Percentiles rank a stretch among this genome's conserved stretches.
phyloP scores from a whole-genome alignment of 2,797 vertebrate genomes.

The Pipistrellus pygmaeus region DNA sequence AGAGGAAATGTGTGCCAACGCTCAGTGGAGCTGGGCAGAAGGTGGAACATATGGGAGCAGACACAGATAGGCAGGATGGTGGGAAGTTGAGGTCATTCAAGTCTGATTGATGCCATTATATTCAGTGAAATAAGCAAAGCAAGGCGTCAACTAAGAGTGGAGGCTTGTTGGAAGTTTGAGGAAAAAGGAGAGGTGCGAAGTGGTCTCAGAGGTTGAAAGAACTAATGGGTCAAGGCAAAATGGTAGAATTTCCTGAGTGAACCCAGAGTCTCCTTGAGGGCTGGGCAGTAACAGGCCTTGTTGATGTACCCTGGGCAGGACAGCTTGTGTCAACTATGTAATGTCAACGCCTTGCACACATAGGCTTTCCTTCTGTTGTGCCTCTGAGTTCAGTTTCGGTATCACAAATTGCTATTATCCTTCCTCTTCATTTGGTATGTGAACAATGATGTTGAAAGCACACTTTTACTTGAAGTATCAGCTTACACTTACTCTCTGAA shows the following conservation, averaged over 20 bases:
- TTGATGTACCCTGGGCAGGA: not conserved
- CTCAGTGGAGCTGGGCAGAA: not conserved
- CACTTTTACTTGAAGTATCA: not conserved
- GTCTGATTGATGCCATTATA: not conserved
- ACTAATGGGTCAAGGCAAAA: not conserved
- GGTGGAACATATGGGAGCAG: rapidly evolving
- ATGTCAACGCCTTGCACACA: not conserved
- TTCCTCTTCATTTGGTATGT: not conserved
- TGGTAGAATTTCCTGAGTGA: not conserved
- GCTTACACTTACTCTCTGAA: conserved; percentile 41
- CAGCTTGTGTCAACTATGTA: not conserved
- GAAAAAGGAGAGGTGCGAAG: not conserved
- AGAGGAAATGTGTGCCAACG: not conserved
- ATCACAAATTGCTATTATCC: not conserved
- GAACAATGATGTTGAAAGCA: not conserved
- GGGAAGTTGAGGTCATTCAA: not conserved
- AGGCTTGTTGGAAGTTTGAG: not conserved
- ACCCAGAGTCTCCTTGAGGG: not conserved
- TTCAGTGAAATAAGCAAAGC: not conserved
- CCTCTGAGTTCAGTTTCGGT: not conserved
- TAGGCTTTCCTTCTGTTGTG: not conserved
- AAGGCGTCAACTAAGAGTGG: not conserved
- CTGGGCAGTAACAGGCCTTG: not conserved
- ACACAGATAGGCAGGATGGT: not conserved
- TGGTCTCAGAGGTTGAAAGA: not conserved